These are phyloP conservation scores for Clarias platycephalus DNA, from an alignment of 2,797 vertebrate genomes.

Conservation along the genomic window DNA sequence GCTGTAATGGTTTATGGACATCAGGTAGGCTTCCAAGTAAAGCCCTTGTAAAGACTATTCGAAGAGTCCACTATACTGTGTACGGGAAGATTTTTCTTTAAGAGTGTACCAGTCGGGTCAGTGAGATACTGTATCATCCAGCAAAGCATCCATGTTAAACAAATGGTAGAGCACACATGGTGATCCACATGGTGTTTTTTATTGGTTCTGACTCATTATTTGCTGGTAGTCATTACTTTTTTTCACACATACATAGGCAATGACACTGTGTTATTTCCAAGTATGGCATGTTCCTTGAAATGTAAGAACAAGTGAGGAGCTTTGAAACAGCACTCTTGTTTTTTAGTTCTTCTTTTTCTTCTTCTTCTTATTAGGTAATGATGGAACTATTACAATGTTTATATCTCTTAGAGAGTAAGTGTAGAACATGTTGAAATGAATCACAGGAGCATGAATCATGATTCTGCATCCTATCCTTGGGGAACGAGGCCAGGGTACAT, in stretches of 20 bases:
- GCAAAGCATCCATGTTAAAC: background rate
- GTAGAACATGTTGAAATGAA: background rate
- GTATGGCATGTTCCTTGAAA: background rate
- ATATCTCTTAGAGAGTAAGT: background rate
- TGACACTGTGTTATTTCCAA: background rate
- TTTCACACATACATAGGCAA: background rate
- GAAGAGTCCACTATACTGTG: background rate
- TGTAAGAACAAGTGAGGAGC: background rate
- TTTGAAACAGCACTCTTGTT: background rate
- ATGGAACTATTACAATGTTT: background rate
- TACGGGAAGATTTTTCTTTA: background rate
- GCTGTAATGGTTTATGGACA: background rate
- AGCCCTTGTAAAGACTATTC: background rate
- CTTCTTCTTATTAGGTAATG: background rate
- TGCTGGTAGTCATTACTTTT: background rate
- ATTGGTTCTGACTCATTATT: background rate
- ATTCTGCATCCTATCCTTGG: too few relatives aligned
- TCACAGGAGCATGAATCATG: too few relatives aligned
- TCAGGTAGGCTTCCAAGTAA: background rate
- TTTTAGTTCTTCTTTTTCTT: background rate
- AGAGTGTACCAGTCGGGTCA: background rate
- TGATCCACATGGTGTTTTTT: background rate
- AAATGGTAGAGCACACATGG: background rate
- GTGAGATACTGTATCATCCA: background rate
- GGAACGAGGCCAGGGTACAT: too few relatives aligned